Percentiles rank a stretch among this genome's conserved stretches.
Evolutionary conservation across 2,113 vertebrate genomes (phyloP).

Genomic region (Epinephelus lanceolatus): DNA sequence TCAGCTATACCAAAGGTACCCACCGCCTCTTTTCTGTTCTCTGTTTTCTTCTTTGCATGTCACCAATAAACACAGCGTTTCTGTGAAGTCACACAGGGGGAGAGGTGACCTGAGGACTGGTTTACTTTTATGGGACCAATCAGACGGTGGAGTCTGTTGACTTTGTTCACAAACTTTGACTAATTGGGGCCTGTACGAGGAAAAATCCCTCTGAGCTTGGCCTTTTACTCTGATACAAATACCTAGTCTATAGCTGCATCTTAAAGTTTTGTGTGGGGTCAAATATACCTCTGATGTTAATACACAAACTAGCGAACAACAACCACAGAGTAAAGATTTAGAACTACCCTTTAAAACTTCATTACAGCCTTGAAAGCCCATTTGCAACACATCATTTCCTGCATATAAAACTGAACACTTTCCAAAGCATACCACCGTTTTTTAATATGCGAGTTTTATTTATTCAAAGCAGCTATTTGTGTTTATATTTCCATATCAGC

Average conservation of each 20-base stretch:
- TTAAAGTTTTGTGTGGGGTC: background rate
- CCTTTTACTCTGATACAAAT: background rate
- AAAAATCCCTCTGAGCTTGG: background rate
- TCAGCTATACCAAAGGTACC: conserved; percentile 68
- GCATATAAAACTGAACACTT: conserved; percentile 15
- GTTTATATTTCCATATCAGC: background rate
- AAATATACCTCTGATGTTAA: background rate
- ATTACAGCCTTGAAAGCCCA: background rate
- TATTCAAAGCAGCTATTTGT: background rate
- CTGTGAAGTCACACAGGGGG: conserved; percentile 10
- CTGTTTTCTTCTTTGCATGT: conserved; percentile 61
- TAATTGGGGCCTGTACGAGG: background rate
- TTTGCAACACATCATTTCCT: background rate
- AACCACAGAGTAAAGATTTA: background rate
- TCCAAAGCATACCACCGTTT: conserved; percentile 12
- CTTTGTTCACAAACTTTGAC: conserved; percentile 22
- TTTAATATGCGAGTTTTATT: background rate
- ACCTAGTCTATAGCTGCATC: background rate
- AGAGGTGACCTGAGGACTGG: conserved; percentile 30
- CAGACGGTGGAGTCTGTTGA: background rate
- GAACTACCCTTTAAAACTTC: background rate
- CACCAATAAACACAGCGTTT: conserved; percentile 33
- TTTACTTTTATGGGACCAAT: conserved; percentile 3
- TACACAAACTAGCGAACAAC: background rate
- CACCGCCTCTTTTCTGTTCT: conserved; percentile 62